A percentile compares a stretch with the other conserved stretches of the same genome.
phyloP scores from a whole-genome alignment of 1,140 invertebrate species.

The Ceratina calcarata region DNA sequence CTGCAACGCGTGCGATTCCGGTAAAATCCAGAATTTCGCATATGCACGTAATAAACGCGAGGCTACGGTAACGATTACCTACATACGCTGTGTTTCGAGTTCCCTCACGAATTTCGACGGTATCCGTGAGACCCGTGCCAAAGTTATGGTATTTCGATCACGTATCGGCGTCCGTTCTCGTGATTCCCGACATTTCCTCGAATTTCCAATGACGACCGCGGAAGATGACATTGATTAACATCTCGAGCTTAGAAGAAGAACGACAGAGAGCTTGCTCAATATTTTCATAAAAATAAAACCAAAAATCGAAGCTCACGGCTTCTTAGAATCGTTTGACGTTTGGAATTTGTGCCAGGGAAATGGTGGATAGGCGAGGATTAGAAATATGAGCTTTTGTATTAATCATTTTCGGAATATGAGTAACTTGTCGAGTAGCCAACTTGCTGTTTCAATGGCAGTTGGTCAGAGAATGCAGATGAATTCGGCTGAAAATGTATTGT shows the following conservation, averaged over 20 bases:
- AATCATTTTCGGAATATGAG: too few relatives aligned
- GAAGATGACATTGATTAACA: slow-evolving; percentile 1
- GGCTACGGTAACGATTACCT: not conserved
- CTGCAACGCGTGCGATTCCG: not conserved
- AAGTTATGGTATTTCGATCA: slow-evolving; percentile 44
- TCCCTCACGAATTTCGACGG: slow-evolving; percentile 26
- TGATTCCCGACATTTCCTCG: slow-evolving; percentile 17
- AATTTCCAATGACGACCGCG: not conserved
- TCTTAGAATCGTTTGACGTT: too few relatives aligned
- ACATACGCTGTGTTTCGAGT: not conserved
- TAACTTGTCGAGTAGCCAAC: too few relatives aligned
- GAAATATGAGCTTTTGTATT: too few relatives aligned
- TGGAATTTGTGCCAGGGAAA: too few relatives aligned
- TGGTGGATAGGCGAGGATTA: too few relatives aligned
- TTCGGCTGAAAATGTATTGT: too few relatives aligned
- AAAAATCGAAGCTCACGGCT: too few relatives aligned
- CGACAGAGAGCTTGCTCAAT: too few relatives aligned
- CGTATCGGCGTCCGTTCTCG: slow-evolving; percentile 15
- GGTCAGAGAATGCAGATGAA: too few relatives aligned
- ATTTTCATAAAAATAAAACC: too few relatives aligned
- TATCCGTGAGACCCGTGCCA: not conserved
- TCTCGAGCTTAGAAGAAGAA: not conserved
- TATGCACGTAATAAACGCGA: not conserved
- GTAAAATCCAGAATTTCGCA: slow-evolving; percentile 18
- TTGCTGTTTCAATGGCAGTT: too few relatives aligned